phyloP scores from a whole-genome alignment of 2,113 vertebrate genomes.

The Ginglymostoma cirratum region DNA sequence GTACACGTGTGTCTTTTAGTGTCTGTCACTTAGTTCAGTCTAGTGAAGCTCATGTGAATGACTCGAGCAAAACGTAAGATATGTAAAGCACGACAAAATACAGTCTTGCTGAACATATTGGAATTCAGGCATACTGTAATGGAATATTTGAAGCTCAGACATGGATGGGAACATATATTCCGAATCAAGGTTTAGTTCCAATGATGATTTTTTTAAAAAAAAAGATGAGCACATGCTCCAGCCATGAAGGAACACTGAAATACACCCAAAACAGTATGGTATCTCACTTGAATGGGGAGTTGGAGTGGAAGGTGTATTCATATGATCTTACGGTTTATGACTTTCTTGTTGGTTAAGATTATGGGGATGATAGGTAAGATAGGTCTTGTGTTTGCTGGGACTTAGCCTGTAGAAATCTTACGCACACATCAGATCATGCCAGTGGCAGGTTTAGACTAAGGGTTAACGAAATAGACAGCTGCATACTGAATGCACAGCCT shows the following conservation, averaged over 20 bases:
- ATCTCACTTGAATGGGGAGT: background rate
- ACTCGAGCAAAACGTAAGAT: background rate
- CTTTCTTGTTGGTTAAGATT: background rate
- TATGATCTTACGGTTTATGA: background rate
- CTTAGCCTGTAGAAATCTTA: background rate
- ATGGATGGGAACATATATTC: too few species aligned
- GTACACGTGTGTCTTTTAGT: too few species aligned
- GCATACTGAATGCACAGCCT: background rate
- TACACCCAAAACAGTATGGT: background rate
- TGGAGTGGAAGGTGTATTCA: background rate
- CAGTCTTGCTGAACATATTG: too few species aligned
- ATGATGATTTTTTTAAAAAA: background rate
- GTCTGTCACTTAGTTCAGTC: too few species aligned
- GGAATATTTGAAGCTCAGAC: too few species aligned
- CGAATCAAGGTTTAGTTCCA: too few species aligned
- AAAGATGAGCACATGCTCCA: background rate
- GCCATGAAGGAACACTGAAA: background rate
- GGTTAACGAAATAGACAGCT: background rate
- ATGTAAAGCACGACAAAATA: too few species aligned
- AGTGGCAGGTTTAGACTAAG: background rate
- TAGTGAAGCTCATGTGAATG: background rate
- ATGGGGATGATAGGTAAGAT: background rate
- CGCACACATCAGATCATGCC: background rate
- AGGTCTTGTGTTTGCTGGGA: background rate
- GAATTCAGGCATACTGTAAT: too few species aligned